Percentiles rank a stretch among this genome's conserved stretches.
These are phyloP conservation scores for Napeogenes sylphis DNA, from an alignment of 2,888 invertebrate species.

Conservation along the genomic window DNA sequence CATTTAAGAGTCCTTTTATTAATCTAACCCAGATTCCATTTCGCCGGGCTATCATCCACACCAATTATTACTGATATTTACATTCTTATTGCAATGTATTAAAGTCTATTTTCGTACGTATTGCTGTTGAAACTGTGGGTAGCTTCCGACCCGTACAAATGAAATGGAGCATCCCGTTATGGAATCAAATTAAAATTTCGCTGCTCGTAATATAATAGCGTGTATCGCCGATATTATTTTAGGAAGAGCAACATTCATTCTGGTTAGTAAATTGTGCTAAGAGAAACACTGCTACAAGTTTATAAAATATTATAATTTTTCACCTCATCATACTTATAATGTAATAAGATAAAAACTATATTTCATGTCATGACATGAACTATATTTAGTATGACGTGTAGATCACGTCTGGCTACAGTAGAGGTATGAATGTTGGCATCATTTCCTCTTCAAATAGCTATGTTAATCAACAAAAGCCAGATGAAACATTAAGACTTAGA, in stretches of 20 bases:
- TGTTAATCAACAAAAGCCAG: no score
- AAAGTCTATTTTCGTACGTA: background rate
- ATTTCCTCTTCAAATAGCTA: no score
- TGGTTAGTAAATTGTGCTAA: background rate
- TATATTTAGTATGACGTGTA: no score
- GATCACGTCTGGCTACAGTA: no score
- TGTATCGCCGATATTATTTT: background rate
- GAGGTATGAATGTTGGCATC: no score
- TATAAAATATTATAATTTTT: no score
- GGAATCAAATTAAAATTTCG: slow-evolving; percentile 6
- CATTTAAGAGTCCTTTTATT: slow-evolving; percentile 24
- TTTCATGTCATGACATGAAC: no score
- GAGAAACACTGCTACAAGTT: background rate
- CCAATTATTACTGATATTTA: background rate
- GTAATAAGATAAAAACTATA: no score
- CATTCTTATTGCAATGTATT: background rate
- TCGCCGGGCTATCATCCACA: slow-evolving; percentile 9
- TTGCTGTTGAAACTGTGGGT: background rate
- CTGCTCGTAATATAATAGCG: slow-evolving; percentile 2
- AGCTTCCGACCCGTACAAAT: slow-evolving; percentile 2
- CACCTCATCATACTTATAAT: no score
- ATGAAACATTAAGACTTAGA: no score
- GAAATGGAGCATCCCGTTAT: slow-evolving; percentile 2
- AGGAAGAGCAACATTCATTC: background rate
- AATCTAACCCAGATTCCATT: slow-evolving; percentile 24